Percentiles rank a stretch among this genome's conserved stretches.
phyloP scores from a whole-genome alignment of 2,797 vertebrate species.

The Clarias fuscus region DNA sequence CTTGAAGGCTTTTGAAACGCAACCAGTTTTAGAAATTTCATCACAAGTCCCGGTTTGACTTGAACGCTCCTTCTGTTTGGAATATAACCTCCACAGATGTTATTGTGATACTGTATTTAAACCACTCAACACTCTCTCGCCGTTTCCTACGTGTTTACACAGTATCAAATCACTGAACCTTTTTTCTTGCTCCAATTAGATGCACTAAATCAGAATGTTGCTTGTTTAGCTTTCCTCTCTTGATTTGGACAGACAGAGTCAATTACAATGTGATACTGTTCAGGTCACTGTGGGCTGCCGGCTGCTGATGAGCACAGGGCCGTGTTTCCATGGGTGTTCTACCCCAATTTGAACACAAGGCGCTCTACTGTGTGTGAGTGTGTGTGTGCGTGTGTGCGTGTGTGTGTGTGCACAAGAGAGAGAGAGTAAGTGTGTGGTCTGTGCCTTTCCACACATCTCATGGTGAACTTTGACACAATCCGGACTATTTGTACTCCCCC shows the following conservation, averaged over 20 bases:
- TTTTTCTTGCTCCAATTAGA: constrained; percentile 41
- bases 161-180: constrained; percentile 27
- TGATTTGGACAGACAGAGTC: constrained; percentile 72
- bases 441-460: constrained; percentile 29
- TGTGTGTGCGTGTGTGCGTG: not conserved
- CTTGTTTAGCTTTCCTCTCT: constrained; percentile 36
- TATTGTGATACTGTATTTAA: not conserved
- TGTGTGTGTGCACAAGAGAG: not conserved
- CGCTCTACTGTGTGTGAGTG: not conserved
- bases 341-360: constrained; percentile 26
- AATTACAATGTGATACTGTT: constrained; percentile 73
- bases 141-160: constrained; percentile 26
- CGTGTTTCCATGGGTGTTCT: constrained; percentile 42
- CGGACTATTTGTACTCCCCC: not conserved
- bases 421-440: not conserved
- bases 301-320: constrained; percentile 71
- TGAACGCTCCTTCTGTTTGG: not conserved
- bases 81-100: not conserved
- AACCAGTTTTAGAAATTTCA: too few relatives aligned
- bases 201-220: constrained; percentile 42
- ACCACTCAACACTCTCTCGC: not conserved
- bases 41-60: too few relatives aligned
- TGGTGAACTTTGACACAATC: constrained; percentile 27
- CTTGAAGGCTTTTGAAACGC: too few relatives aligned
- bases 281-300: constrained; percentile 72